A percentile compares a stretch with the other conserved stretches of the same genome.
phyloP scores from a whole-genome alignment of 2,797 vertebrate species.

The Pangasius sanitwongsei region DNA sequence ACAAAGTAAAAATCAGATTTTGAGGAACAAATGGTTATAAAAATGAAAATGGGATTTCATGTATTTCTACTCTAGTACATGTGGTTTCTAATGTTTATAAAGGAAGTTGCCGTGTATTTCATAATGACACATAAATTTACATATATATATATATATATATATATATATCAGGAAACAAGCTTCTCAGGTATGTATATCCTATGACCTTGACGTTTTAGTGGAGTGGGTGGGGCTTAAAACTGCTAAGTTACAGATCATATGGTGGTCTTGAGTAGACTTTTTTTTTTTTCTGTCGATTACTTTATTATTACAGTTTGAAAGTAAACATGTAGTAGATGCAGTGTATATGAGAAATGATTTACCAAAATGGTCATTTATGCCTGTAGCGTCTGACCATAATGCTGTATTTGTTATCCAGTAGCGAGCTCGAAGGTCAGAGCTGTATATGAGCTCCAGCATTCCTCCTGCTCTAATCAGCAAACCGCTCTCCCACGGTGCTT shows the following conservation, averaged over 20 bases:
- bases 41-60: not conserved
- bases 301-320: not conserved
- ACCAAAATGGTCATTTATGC: not conserved
- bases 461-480: constrained; percentile 37
- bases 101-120: no score
- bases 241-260: not conserved
- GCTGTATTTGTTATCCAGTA: constrained; percentile 14
- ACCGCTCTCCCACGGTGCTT: constrained; percentile 27
- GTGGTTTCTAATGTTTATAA: no score
- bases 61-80: no score
- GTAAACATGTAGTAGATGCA: not conserved
- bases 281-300: not conserved
- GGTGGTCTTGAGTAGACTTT: not conserved
- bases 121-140: not conserved
- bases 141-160: not conserved
- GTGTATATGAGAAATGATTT: not conserved
- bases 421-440: constrained; percentile 12
- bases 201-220: not conserved
- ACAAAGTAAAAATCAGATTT: no score
- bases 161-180: not conserved
- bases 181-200: not conserved
- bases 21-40: not conserved
- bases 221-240: not conserved
- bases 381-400: not conserved
- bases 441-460: constrained; percentile 31